Percentiles rank a stretch among this genome's conserved stretches.
These are phyloP conservation scores for Hecatera dysodea DNA, from an alignment of 2,888 invertebrate species.

Conservation along the genomic window DNA sequence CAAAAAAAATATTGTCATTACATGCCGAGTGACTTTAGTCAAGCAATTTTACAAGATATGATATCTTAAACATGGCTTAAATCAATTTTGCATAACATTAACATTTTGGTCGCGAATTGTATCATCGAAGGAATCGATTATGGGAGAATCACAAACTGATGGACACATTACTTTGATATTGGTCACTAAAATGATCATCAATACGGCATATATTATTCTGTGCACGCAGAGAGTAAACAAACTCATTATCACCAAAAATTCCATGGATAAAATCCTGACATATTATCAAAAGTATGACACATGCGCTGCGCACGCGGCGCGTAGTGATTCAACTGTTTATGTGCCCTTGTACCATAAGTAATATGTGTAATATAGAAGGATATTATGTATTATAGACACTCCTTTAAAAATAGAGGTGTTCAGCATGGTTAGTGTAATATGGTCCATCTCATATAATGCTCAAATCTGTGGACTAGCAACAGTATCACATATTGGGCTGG, in stretches of 20 bases:
- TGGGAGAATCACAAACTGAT: slow-evolving; percentile 6
- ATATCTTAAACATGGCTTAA: not conserved
- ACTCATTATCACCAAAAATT: slow-evolving; percentile 25
- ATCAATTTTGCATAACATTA: not conserved
- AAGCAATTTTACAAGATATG: not conserved
- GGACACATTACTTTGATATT: not conserved
- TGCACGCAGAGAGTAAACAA: slow-evolving; percentile 12
- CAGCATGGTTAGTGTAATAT: not conserved
- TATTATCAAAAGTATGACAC: slow-evolving; percentile 17
- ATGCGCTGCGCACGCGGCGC: slow-evolving; percentile 1
- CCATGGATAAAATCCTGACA: slow-evolving; percentile 16
- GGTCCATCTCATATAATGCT: not conserved
- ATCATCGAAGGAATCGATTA: not conserved
- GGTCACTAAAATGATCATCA: slow-evolving; percentile 4
- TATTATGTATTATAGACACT: not conserved
- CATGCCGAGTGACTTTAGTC: too few relatives aligned
- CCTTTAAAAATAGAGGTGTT: not conserved
- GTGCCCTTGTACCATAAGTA: not conserved
- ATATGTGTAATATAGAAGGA: not conserved
- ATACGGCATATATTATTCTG: not conserved
- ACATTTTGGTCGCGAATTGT: not conserved
- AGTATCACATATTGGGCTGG: too few relatives aligned
- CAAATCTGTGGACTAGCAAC: too few relatives aligned
- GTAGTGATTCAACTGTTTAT: slow-evolving; percentile 26
- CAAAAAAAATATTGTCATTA: too few relatives aligned